Conservation (phyloP, 2,888 invertebrate genomes). For the Leptinotarsa haldemani region DNA sequence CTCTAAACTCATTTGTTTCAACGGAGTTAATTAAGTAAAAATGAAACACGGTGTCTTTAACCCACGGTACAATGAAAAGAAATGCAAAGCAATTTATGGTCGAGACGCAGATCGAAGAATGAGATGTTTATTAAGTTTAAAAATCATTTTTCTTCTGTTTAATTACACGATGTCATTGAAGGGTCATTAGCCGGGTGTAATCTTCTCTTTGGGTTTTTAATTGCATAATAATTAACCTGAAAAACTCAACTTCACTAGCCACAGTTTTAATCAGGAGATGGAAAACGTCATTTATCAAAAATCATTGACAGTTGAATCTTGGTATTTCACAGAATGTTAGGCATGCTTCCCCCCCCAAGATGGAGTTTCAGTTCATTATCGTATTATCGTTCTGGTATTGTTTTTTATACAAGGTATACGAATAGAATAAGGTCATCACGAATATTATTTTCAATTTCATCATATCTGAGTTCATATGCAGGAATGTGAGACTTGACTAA, state of each 20-base stretch:
- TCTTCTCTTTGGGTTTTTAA: conserved; percentile 42
- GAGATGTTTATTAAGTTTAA: conserved; percentile 57
- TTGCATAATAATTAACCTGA: conserved; percentile 39
- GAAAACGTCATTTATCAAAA: conserved; percentile 42
- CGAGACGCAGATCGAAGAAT: conserved; percentile 45
- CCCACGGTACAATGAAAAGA: conserved; percentile 49
- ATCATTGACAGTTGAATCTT: conserved; percentile 38
- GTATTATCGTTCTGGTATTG: too few species aligned
- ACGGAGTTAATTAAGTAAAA: conserved; percentile 64
- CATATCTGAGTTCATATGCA: too few species aligned
- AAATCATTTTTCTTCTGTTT: conserved; percentile 57
- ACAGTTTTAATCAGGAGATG: conserved; percentile 44
- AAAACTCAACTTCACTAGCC: conserved; percentile 39
- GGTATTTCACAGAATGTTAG: neutral
- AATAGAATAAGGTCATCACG: too few species aligned
- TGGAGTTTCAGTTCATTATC: neutral
- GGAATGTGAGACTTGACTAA: too few species aligned
- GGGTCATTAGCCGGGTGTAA: conserved; percentile 49
- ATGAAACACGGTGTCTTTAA: conserved; percentile 56
- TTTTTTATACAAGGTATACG: too few species aligned
- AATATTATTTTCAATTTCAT: too few species aligned
- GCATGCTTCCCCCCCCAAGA: neutral
- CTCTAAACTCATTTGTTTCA: conserved; percentile 63
- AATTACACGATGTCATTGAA: conserved; percentile 61
- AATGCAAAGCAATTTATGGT: conserved; percentile 46